phyloP scores from a whole-genome alignment of 2,797 vertebrate genomes.

The Rhadinocentrus ornatus region DNA sequence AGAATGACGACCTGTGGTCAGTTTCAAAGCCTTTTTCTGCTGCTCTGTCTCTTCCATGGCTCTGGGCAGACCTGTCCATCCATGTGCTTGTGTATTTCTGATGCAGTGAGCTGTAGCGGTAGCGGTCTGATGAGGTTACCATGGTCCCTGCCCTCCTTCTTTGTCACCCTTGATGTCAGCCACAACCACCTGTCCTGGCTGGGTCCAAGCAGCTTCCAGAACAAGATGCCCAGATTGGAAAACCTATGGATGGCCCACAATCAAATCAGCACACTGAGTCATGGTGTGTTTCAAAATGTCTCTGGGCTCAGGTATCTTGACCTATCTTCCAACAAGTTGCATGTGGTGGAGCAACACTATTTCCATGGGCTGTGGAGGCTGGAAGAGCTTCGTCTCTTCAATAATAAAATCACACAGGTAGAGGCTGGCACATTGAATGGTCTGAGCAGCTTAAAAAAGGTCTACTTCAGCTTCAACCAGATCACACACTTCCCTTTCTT shows the following conservation, averaged over 20 bases:
- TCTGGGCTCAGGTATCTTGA: slow-evolving; percentile 88
- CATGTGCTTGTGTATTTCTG: slow-evolving; percentile 89
- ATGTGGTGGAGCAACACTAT: slow-evolving; percentile 83
- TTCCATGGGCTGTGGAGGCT: slow-evolving; percentile 88
- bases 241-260: slow-evolving; percentile 88
- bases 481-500: slow-evolving; percentile 91
- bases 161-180: slow-evolving; percentile 89
- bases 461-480: slow-evolving; percentile 92
- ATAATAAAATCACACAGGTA: slow-evolving; percentile 87
- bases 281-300: slow-evolving; percentile 84
- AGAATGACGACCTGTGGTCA: slow-evolving; percentile 68
- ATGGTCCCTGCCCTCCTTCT: slow-evolving; percentile 74
- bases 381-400: slow-evolving; percentile 91
- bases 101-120: slow-evolving; percentile 90
- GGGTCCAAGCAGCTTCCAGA: slow-evolving; percentile 78
- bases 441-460: slow-evolving; percentile 84
- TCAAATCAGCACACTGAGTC: slow-evolving; percentile 79
- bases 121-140: slow-evolving; percentile 82
- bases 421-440: slow-evolving; percentile 82
- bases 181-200: slow-evolving; percentile 88
- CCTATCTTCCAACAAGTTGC: slow-evolving; percentile 91
- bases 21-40: slow-evolving; percentile 55
- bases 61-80: slow-evolving; percentile 79
- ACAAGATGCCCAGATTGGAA: slow-evolving; percentile 82
- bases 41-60: slow-evolving; percentile 61